Evolutionary conservation across 2,797 vertebrate species (phyloP), one percentile per base, ranked within the genome.

Genomic region (Acanthornis magna): DNA sequence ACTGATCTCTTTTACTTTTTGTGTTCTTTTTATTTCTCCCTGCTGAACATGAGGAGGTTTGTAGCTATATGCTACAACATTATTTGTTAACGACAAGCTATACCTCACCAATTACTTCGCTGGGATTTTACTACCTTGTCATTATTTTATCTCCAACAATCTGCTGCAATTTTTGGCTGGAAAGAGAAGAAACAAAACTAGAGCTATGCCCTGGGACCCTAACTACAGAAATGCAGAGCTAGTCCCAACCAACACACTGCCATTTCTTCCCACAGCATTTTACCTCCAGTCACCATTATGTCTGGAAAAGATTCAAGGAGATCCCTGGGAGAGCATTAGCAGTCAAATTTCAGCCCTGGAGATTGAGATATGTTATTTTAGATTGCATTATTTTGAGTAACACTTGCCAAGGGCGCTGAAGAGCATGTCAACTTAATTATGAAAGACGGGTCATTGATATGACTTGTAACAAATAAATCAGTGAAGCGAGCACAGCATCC

Each of bases 1-100:
- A 95, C 90, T 5, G 76, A 91, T n/a, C 32, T 43, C 34, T 87
- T 91, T 96, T 85, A 95, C 80, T 86, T 86, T 60, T 54, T 30
- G 10, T 38, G 18, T 45, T 77, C 19, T 71, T 85, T 93, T 93
- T 86, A 93, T 91, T 81, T 90, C 79, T 91, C 79, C 85, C 60
- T 60, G 76, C 45, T 84, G 62, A 66, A 84, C 23, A 53, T 0
- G 10, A 78, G n/a, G 22, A 80, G 8, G 16, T 51, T 93, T 85
- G 66, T 51, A 84, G 78, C 62, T 63, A 30, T 45, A 66, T 22
- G 42, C 50, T 42, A 34, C n/a, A 47, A 68, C 50, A 38, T 60
- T 79, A 84, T 88, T 91, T 90, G 51, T 76, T 93, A 93, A 95
- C 0, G 0, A 88, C 70, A 68, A 88, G 43, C 70, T 72, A 87